Evolutionary conservation across 2,888 invertebrate genomes (phyloP), one percentile per base, ranked within the genome.

Genomic region (Drosophila mercatorum): DNA sequence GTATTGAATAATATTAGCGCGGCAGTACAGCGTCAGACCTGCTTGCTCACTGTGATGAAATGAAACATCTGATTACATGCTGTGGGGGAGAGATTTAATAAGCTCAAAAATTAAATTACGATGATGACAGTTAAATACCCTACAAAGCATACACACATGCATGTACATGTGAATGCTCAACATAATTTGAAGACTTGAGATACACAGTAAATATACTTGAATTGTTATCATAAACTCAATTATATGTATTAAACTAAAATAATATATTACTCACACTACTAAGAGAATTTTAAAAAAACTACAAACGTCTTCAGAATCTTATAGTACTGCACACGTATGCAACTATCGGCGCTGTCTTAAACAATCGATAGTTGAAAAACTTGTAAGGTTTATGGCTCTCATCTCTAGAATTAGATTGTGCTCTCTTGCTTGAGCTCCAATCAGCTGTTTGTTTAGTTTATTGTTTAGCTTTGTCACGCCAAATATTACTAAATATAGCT

Each of bases 401-500:
- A 68, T 62, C 76, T 60, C 80, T 76, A 60, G 12, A 6, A 65
- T 0, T 6, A 46, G 43, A 8, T 44, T 11, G 47, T 34, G 17
- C 66, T 72, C 62, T 51, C 57, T 6, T 38, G 17, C 59, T 28
- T n/a, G 41, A 41, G 14, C 22, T n/a, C 5, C 52, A 61, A 77
- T 62, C 81, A 78, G 81, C 81, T 78, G 78, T 65, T 71, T 52
- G 51, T 17, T 59, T 49, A 38, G 55, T 52, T 71, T 62, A 51
- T 46, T 52, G 40, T 68, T 51, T 34, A 49, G 34, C 38, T 46
- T 51, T 17, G 56, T 34, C 63, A 28, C 41, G 47, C 31, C 12
- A 47, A 47, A 22, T 66, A 55, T 43, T 57, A 43, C 60, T 26
- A 44, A 65, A 41, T 46, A 11, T 47, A 46, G 8, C 8, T 44